Base-by-base conservation (phyloP, 2,797 vertebrate genomes). In the Lepilemur ruficaudatus region DNA sequence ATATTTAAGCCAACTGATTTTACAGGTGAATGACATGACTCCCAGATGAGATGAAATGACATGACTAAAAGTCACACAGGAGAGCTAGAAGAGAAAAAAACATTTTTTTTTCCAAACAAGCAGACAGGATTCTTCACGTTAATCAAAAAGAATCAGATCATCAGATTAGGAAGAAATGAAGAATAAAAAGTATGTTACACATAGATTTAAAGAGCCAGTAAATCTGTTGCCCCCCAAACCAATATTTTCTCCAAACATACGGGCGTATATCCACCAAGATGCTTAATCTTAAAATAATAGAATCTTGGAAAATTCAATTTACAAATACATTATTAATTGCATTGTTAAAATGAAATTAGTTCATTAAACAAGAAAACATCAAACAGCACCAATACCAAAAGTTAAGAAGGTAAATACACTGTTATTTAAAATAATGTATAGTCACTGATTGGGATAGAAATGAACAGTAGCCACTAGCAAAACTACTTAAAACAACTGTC, bases 381-480 rank as follows among this genome's bases (percentile, higher is more conserved):
- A 94, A 97, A 97, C 94, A 98, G 97, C 97, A 98, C 97, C 96
- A 96, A 90, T 96, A 93, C 48, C 95, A 97, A 87, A 98, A 93
- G 88, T 97, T 95, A 97, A 86, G 79, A 91, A 92, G 85, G 85
- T 88, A 93, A 97, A 96, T 89, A 94, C 83, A 91, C 84, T 89
- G 84, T 83, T 95, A 96, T 50, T 96, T 94, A 95, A 97, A 96
- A 95, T 94, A 97, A 97, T 88, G 91, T 84, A 59, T 78, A 89
- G 69, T 93, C 85, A 96, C 67, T 67, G 82, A 96, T 57, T 87
- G 80, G 95, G 91, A 95, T 57, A 93, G 93, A 96, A 97, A 97
- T 61, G 23, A 97, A 95, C 50, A 81, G 63, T 12, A 95, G 57
- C 20, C 81, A 85, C 72, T 70, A 95, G 41, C 22, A 89, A 93